Base-by-base conservation (phyloP, 23 tunicate species). In the Trididemnum nubilum region DNA sequence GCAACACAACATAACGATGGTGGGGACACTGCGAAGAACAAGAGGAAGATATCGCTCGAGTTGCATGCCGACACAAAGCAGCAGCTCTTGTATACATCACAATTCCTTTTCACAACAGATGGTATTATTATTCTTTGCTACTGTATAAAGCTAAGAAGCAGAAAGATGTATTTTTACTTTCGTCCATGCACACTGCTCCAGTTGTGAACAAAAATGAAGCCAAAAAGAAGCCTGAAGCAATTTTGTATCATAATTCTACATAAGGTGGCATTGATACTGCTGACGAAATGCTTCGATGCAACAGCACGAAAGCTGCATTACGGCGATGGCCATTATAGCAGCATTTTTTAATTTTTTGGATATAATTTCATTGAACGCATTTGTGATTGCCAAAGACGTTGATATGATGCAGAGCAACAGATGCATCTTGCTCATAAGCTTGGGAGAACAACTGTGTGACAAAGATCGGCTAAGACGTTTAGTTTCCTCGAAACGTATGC, bases 221-320 rank as follows among this genome's bases (percentile, higher is more conserved):
- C 74, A 67, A 67, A 67, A 67, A n/a, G n/a, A n/a, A 67, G 74
- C 79, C 79, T 36, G 79, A 73, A 39, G 79, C 79, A 33, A 73
- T 73, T 38, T 73, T 73, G 58, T 38, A 73, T 33, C 23, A 73
- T 40, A 37, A 73, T 24, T 5, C 31, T 26, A 73, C 79, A 30
- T 36, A 73, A 49, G 79, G 61, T 73, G 79, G 79, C 34, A 59
- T 73, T 24, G 59, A 73, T 40, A 38, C 79, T 26, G 79, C 79
- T 73, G 79, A 38, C 79, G 60, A 73, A 73, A 73, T 73, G 79
- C 32, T 73, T 30, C 59, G 59, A 73, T 73, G 79, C 38, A 36
- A 73, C 79, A 73, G 79, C 79, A 73, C 79, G 37, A 73, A 67
- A 30, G 74, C 74, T 67, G 74, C 74, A 33, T 67, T 38, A 30